Evolutionary conservation across 2,888 invertebrate species (phyloP).

Genomic region (Diplolepis rosae): DNA sequence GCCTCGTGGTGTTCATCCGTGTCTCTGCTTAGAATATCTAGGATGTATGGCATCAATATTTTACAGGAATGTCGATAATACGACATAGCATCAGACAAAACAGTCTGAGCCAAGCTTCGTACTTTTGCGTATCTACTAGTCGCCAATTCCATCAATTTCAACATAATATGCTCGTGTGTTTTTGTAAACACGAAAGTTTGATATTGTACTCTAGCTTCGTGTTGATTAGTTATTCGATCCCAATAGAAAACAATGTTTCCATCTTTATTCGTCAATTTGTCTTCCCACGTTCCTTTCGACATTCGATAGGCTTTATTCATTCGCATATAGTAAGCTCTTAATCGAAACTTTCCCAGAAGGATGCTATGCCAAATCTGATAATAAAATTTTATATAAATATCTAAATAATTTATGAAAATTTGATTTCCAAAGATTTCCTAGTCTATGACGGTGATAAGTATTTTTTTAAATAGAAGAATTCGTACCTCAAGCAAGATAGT

Average conservation of each 20-base stretch:
- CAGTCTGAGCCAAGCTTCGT: slow-evolving; percentile 81
- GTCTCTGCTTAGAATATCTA: slow-evolving; percentile 78
- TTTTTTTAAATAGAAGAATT: no score
- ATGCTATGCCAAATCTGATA: slow-evolving; percentile 83
- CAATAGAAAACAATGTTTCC: slow-evolving; percentile 52
- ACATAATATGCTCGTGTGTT: slow-evolving; percentile 78
- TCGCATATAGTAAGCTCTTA: slow-evolving; percentile 77
- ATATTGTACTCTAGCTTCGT: slow-evolving; percentile 70
- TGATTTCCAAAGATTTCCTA: no score
- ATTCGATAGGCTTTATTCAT: slow-evolving; percentile 81
- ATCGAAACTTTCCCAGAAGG: slow-evolving; percentile 76
- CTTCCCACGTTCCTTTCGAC: slow-evolving; percentile 79
- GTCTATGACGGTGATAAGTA: no score
- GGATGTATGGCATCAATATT: slow-evolving; percentile 78
- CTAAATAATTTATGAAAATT: no score
- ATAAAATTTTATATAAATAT: no score
- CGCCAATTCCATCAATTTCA: slow-evolving; percentile 79
- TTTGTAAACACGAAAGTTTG: slow-evolving; percentile 76
- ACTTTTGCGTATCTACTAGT: slow-evolving; percentile 82
- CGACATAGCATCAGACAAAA: slow-evolving; percentile 79
- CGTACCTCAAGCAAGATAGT: slow-evolving; percentile 75
- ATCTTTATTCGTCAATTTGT: slow-evolving; percentile 79
- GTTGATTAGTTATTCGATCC: slow-evolving; percentile 58
- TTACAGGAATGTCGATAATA: slow-evolving; percentile 83
- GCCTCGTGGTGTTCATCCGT: slow-evolving; percentile 80